phyloP scores from a whole-genome alignment of 2,797 vertebrate species.

The Phyllotis vaccarum region DNA sequence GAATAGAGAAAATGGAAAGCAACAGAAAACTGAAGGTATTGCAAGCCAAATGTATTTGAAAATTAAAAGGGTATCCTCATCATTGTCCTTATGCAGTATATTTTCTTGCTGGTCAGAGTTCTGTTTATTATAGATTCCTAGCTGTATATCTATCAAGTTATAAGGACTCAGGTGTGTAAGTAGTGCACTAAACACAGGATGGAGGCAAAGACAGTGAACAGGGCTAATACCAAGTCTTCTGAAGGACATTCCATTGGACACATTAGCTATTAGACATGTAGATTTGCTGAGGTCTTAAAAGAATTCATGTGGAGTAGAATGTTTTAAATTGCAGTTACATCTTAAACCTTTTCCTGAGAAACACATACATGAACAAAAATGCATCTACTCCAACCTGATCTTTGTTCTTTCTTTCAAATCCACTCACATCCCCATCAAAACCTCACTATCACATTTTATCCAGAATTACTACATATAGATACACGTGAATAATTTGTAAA shows the following conservation, averaged over 20 bases:
- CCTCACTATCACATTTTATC: not conserved
- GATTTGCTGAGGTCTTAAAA: not conserved
- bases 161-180: not conserved
- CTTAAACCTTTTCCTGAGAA: not conserved
- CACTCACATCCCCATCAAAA: not conserved
- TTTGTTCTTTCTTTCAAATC: not conserved
- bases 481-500: not conserved
- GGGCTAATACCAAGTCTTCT: not conserved
- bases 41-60: too few relatives aligned
- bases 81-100: too few relatives aligned
- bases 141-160: too few relatives aligned
- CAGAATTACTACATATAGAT: not conserved
- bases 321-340: not conserved
- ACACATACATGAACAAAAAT: not conserved
- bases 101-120: too few relatives aligned
- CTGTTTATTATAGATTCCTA: too few relatives aligned
- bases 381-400: not conserved
- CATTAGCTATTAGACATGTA: not conserved
- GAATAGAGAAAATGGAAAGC: too few relatives aligned
- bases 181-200: not conserved
- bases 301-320: not conserved
- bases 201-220: not conserved
- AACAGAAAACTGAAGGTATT: too few relatives aligned
- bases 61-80: too few relatives aligned
- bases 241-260: not conserved